Percentiles rank a stretch among this genome's conserved stretches.
Evolutionary conservation across 2,113 vertebrate species (phyloP).

Genomic region (Paramormyrops kingsleyae): DNA sequence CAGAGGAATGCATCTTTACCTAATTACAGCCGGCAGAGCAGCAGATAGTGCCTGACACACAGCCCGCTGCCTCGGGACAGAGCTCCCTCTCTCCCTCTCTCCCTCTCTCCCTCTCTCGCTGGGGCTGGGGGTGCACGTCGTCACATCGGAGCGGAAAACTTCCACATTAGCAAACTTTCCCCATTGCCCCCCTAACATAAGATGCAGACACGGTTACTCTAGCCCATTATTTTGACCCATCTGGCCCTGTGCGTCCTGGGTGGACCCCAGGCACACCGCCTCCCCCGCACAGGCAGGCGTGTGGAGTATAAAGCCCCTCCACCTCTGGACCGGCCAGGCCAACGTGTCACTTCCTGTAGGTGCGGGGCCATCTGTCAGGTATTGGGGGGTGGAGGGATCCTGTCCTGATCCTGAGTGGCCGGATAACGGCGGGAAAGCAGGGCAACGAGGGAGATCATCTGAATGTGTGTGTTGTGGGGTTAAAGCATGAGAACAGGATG

Average conservation of each 20-base stretch:
- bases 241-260: conserved; percentile 23
- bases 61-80: not conserved
- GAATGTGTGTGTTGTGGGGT: not conserved
- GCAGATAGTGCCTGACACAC: not conserved
- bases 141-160: conserved; percentile 64
- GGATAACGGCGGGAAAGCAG: not conserved
- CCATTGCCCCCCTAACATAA: conserved; percentile 57
- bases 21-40: conserved; percentile 47
- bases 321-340: not conserved
- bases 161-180: conserved; percentile 64
- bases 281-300: not conserved
- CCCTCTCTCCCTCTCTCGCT: not conserved
- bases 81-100: not conserved
- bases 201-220: conserved; percentile 59
- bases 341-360: not conserved
- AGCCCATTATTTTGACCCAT: conserved; percentile 48
- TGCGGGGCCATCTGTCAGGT: not conserved
- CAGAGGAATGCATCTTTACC: conserved; percentile 47
- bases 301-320: not conserved
- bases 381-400: not conserved
- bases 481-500: not conserved
- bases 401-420: not conserved
- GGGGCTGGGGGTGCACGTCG: conserved; percentile 33
- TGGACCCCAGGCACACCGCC: not conserved
- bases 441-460: not conserved